Evolutionary conservation across 2,113 vertebrate genomes (phyloP), one percentile per base, ranked within the genome.

Genomic region (Tragelaphus strepsiceros): DNA sequence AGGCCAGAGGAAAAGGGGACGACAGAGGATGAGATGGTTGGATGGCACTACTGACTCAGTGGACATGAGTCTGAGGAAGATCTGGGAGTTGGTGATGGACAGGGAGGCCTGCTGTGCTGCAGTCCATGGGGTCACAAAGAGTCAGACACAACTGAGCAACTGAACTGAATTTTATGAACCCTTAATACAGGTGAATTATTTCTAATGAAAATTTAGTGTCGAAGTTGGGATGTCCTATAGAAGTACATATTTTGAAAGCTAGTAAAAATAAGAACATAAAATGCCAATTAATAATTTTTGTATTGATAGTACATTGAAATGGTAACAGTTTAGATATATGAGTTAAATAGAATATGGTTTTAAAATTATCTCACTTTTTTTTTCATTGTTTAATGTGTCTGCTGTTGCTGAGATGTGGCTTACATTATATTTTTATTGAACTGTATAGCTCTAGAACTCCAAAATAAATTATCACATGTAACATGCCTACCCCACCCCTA

Each of bases 321-420:
- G 22, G 22, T 51, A 61, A 19, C 5, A 61, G 16, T 46, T 39
- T 49, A 17, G 30, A 43, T 77, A 21, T 4, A 19, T 59, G 39
- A 28, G 11, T 19, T 85, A 67, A 46, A 81, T 64, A 88, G 92
- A 88, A n/a, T 2, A 39, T 78, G 15, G 53, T 93, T 67, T 92
- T 19, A 4, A 26, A 49, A 77, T 91, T 95, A 77, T 35, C 53
- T 71, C 30, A 7, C 24, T 77, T 95, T 93, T 19, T 64, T 90
- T 67, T 71, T 39, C 32, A 43, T 85, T n/a, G 62, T 94, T 62
- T n/a, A 67, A 30, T 24, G 24, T 26, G 28, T 30, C 35, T 54
- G 22, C 13, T 26, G 0, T 74, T 28, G 3, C 43, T 93, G 26
- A 53, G 78, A 67, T 43, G 8, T 17, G 13, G 35, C 8, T 82